A percentile compares a stretch with the other conserved stretches of the same genome.
Evolutionary conservation across 2,888 invertebrate genomes (phyloP).

Genomic region (Oeneis ivallda): DNA sequence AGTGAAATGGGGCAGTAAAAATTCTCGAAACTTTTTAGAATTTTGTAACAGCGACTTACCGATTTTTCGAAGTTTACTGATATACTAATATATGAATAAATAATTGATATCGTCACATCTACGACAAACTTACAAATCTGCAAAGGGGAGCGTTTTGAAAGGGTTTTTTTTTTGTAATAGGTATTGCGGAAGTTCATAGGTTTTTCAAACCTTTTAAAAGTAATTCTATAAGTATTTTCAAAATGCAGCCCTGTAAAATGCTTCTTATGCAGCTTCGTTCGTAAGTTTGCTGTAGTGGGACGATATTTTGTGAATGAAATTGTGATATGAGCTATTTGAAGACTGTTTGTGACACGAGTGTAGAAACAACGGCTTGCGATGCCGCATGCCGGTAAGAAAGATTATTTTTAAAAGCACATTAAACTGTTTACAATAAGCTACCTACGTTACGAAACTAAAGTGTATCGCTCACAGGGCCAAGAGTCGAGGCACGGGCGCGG

Average conservation of each 20-base stretch:
- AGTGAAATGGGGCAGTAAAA: not conserved
- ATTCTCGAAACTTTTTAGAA: not conserved
- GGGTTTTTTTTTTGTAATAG: too few species aligned
- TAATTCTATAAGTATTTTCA: too few species aligned
- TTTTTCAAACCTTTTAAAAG: too few species aligned
- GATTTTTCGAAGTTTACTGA: constrained; percentile 28
- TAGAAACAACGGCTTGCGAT: constrained; percentile 4
- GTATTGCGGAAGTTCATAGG: too few species aligned
- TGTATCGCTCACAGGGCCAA: too few species aligned
- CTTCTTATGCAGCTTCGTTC: too few species aligned
- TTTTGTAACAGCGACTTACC: constrained; percentile 7
- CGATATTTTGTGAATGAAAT: constrained; percentile 33
- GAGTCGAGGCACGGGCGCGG: too few species aligned
- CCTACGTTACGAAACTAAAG: not conserved
- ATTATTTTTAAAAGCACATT: not conserved
- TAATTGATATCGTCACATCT: too few species aligned
- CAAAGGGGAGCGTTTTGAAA: too few species aligned
- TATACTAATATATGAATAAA: constrained; percentile 37
- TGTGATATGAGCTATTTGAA: constrained; percentile 48
- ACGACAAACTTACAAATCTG: too few species aligned
- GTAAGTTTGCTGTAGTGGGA: too few species aligned
- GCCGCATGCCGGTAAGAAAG: not conserved
- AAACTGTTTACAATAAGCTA: not conserved
- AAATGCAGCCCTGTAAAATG: too few species aligned
- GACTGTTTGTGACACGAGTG: constrained; percentile 27